phyloP scores from a whole-genome alignment of 2,113 vertebrate species.

The Myodes glareolus region DNA sequence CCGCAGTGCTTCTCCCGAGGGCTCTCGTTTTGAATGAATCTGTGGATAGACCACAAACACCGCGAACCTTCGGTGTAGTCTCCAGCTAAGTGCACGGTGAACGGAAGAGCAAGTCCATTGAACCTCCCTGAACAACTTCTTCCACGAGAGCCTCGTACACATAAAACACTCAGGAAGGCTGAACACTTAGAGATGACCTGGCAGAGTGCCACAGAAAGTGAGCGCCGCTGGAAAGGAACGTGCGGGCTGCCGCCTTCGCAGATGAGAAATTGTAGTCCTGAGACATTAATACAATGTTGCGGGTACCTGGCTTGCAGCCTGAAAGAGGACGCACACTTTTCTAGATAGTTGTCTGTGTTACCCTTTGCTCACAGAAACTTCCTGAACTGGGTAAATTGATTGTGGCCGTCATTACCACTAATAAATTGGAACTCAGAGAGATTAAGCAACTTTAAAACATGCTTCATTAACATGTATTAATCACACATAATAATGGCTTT shows the following conservation, averaged over 20 bases:
- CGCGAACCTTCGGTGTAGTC: neutral
- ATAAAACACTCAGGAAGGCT: neutral
- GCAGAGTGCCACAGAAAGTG: neutral
- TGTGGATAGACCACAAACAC: neutral
- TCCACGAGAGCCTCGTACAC: neutral
- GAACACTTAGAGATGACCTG: neutral
- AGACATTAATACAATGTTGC: neutral
- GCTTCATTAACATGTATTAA: neutral
- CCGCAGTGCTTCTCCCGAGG: no score
- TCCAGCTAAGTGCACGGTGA: neutral
- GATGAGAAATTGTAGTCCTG: neutral
- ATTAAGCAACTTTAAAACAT: neutral
- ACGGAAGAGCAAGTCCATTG: neutral
- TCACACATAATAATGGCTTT: neutral
- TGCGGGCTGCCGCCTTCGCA: neutral
- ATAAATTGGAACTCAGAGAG: neutral
- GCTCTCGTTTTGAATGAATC: neutral
- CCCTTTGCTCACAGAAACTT: neutral
- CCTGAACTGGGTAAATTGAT: neutral
- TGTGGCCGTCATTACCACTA: neutral
- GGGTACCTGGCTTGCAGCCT: neutral
- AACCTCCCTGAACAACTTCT: neutral
- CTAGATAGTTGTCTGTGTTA: neutral
- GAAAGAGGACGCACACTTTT: neutral
- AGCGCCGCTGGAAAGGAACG: neutral